A percentile compares a stretch with the other conserved stretches of the same genome.
phyloP scores from a whole-genome alignment of 1,140 invertebrate genomes.

The Trigoniulus corallinus region DNA sequence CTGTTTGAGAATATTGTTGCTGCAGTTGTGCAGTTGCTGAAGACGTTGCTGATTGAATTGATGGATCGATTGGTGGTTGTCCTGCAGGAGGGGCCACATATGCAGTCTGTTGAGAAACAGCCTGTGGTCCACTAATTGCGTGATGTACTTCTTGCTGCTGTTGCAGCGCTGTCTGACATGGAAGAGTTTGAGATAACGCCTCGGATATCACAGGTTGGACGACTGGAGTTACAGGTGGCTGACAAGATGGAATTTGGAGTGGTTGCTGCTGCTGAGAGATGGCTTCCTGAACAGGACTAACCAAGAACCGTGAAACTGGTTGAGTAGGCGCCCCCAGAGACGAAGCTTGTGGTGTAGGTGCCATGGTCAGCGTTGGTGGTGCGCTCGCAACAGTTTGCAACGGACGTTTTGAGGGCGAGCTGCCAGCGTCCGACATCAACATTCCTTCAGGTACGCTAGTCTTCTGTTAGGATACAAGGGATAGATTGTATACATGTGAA shows the following conservation, averaged over 20 bases:
- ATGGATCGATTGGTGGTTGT: neutral
- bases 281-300: constrained; percentile 48
- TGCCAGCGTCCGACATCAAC: constrained; percentile 7
- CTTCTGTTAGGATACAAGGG: constrained; percentile 9
- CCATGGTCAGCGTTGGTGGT: neutral
- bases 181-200: constrained; percentile 25
- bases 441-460: constrained; percentile 12
- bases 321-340: constrained; percentile 30
- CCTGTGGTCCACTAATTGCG: constrained; percentile 1
- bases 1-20: too few species aligned
- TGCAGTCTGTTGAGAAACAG: too few species aligned
- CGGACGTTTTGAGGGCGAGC: neutral
- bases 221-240: constrained; percentile 19
- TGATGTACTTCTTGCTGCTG: constrained; percentile 1
- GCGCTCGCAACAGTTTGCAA: neutral
- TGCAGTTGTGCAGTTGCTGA: too few species aligned
- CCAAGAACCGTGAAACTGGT: constrained; percentile 60
- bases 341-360: neutral
- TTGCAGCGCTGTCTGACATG: too few species aligned
- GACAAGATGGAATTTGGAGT: constrained; percentile 16
- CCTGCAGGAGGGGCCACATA: too few species aligned
- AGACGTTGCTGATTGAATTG: neutral
- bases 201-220: constrained; percentile 11
- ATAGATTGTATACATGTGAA: too few species aligned
- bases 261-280: constrained; percentile 15